Percentiles rank a stretch among this genome's conserved stretches.
Conservation (phyloP, 2,113 vertebrate genomes). For the Xiphias gladius region DNA sequence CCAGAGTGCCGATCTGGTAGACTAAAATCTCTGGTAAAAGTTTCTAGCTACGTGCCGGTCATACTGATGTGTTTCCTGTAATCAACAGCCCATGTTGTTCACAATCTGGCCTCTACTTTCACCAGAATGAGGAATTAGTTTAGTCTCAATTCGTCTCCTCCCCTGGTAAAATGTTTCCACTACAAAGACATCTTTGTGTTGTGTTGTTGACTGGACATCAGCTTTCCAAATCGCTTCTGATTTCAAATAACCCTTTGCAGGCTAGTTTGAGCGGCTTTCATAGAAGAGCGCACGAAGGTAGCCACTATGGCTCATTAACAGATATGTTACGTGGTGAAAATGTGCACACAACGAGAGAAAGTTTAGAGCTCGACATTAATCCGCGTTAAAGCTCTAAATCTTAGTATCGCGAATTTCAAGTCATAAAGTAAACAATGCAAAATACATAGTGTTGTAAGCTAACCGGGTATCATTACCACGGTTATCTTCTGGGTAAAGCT, state of each 20-base stretch:
- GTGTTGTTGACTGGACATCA: constrained; percentile 38
- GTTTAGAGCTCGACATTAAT: background rate
- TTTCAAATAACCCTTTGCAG: constrained; percentile 27
- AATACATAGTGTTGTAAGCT: background rate
- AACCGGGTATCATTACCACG: background rate
- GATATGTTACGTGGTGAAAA: background rate
- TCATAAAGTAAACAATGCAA: background rate
- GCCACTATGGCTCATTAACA: background rate
- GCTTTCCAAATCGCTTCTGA: constrained; percentile 35
- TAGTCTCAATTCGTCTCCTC: constrained; percentile 23
- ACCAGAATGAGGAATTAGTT: constrained; percentile 49
- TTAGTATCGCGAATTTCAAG: background rate
- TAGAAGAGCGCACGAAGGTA: background rate
- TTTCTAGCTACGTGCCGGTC: constrained; percentile 22
- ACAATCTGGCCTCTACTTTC: constrained; percentile 26
- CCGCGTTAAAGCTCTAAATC: background rate
- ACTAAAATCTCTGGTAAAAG: constrained; percentile 9
- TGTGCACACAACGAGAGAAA: background rate
- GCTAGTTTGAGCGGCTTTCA: constrained; percentile 11
- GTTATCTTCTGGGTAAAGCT: constrained; percentile 1
- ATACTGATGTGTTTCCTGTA: constrained; percentile 43
- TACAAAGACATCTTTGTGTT: constrained; percentile 66
- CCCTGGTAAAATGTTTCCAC: constrained; percentile 20
- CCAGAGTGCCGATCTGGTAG: background rate
- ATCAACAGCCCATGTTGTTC: constrained; percentile 12